Conservation (phyloP, 2,113 vertebrate genomes). For the Phainopepla nitens region DNA sequence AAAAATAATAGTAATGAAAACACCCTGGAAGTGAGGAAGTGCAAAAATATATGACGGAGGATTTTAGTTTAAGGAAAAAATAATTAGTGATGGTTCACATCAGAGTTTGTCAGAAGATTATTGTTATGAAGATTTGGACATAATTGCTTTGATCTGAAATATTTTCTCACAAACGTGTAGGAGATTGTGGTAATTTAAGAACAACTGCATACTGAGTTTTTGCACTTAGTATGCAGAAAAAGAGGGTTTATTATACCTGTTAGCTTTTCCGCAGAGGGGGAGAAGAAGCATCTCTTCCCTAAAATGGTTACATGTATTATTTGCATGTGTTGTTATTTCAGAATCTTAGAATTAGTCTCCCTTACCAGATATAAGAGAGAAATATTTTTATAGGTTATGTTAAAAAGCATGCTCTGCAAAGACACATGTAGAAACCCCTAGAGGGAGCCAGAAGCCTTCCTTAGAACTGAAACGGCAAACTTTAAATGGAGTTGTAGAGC, state of each 20-base stretch:
- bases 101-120: background rate
- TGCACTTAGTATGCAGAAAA: background rate
- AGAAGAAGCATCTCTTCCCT: background rate
- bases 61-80: background rate
- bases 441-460: slow-evolving; percentile 51
- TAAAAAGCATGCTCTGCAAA: rapidly evolving
- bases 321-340: background rate
- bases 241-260: background rate
- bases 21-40: background rate
- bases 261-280: background rate
- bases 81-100: background rate
- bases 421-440: background rate
- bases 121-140: background rate
- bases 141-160: background rate
- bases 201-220: background rate
- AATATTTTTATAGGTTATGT: background rate
- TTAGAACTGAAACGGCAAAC: background rate
- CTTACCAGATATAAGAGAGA: background rate
- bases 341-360: background rate
- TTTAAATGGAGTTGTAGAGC: background rate
- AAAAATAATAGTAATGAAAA: background rate
- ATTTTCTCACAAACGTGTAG: background rate
- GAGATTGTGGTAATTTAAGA: background rate
- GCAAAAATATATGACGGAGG: background rate
- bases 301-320: background rate